Conservation (phyloP, 2,113 vertebrate species). For the Pavo muticus region DNA sequence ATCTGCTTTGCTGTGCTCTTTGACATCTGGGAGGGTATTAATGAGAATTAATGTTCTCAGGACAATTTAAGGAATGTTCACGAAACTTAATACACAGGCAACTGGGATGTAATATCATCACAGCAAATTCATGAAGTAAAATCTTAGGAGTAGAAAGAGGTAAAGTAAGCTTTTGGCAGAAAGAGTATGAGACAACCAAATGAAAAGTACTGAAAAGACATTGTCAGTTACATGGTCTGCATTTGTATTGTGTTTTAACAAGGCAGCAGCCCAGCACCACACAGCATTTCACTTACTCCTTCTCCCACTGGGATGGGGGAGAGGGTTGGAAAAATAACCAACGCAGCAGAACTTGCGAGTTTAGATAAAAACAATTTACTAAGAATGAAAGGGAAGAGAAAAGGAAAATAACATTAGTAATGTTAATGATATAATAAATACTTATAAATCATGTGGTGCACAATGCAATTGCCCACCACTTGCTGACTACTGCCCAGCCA, state of each 20-base stretch:
- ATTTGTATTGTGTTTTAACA: background rate
- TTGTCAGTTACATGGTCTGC: background rate
- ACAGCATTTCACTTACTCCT: no score
- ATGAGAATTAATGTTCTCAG: background rate
- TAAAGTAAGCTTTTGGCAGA: background rate
- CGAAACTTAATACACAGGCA: background rate
- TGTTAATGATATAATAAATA: no score
- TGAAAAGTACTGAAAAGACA: background rate
- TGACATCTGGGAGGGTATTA: background rate
- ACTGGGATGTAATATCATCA: fast-evolving
- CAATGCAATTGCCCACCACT: no score
- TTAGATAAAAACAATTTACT: no score
- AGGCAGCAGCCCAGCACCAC: no score
- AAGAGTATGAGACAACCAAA: background rate
- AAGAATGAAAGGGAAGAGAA: no score
- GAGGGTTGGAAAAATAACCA: no score
- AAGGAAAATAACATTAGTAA: no score
- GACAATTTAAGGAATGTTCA: background rate
- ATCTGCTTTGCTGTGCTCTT: background rate
- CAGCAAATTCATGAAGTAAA: background rate
- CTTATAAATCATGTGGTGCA: no score
- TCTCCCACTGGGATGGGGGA: no score
- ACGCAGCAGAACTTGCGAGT: no score
- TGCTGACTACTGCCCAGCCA: no score
- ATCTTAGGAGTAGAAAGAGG: background rate